Evolutionary conservation across 1,140 invertebrate species (phyloP).

Genomic region (Palaemon carinicauda): DNA sequence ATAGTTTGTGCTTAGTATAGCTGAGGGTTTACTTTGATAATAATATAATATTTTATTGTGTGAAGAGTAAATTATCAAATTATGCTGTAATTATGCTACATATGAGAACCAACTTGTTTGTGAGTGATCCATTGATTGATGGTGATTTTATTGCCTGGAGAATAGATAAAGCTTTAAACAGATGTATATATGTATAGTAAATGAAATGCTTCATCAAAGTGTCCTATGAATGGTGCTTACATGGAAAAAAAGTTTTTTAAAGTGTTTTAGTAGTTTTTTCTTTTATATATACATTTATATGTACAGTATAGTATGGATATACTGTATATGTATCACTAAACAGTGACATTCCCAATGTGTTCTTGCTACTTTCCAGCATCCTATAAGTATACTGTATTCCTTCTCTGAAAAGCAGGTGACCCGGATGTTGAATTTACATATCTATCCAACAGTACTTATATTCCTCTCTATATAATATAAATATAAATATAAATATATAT

Average conservation of each 20-base stretch:
- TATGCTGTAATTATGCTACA: slow-evolving; percentile 5
- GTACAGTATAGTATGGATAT: no score
- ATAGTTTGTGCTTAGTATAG: slow-evolving; percentile 28
- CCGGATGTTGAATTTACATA: no score
- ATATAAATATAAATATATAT: no score
- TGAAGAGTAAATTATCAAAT: neutral
- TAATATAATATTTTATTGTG: neutral
- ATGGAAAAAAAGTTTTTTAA: neutral
- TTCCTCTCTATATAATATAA: no score
- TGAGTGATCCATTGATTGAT: slow-evolving; percentile 23
- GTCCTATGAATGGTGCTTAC: slow-evolving; percentile 37
- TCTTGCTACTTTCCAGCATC: neutral
- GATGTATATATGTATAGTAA: slow-evolving; percentile 52
- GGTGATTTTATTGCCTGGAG: slow-evolving; percentile 31
- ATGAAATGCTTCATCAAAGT: slow-evolving; percentile 26
- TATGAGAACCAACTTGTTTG: neutral
- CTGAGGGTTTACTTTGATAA: neutral
- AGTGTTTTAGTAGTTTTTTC: neutral
- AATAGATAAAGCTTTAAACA: slow-evolving; percentile 51
- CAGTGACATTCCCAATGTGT: slow-evolving; percentile 54
- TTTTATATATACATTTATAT: neutral
- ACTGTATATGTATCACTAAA: neutral
- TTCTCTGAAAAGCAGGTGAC: neutral
- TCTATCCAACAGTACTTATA: neutral
- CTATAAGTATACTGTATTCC: neutral